A percentile compares a stretch with the other conserved stretches of the same genome.
These are phyloP conservation scores for Burhinus oedicnemus DNA, from an alignment of 2,113 vertebrate species.

Conservation along the genomic window DNA sequence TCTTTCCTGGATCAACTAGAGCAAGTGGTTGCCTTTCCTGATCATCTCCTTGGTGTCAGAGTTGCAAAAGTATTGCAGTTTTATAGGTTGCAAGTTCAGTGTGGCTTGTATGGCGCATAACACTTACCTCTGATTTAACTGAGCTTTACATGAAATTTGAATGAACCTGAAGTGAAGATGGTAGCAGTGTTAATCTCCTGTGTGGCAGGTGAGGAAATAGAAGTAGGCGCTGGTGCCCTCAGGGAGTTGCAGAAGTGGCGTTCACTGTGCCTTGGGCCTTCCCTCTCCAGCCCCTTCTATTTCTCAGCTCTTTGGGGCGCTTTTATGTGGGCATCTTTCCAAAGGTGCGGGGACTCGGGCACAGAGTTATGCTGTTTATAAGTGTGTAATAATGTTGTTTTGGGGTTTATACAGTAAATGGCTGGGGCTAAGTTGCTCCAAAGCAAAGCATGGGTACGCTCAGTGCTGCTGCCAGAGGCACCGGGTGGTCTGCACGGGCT, in stretches of 20 bases:
- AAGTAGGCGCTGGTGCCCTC: not conserved
- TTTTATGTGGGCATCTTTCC: not conserved
- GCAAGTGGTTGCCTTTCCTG: not conserved
- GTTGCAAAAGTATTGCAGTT: not conserved
- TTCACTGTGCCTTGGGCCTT: rapidly evolving
- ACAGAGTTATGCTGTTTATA: not conserved
- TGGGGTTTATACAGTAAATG: not conserved
- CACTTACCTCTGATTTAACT: not conserved
- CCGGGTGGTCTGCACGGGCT: rapidly evolving
- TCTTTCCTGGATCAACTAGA: not conserved
- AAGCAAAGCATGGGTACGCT: rapidly evolving
- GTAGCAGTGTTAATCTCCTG: not conserved
- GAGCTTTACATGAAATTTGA: not conserved
- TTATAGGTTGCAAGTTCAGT: not conserved
- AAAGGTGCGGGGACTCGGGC: rapidly evolving
- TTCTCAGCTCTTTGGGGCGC: not conserved
- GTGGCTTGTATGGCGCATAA: not conserved
- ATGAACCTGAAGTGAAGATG: not conserved
- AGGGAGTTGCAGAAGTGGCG: not conserved
- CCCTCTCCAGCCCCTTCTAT: not conserved
- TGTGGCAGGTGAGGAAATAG: not conserved
- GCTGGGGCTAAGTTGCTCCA: not conserved
- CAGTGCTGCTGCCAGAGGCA: not conserved
- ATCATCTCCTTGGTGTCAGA: not conserved
- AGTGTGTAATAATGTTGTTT: not conserved